Conservation (phyloP, 1,140 invertebrate genomes). For the Venustaconcha ellipsiformis region DNA sequence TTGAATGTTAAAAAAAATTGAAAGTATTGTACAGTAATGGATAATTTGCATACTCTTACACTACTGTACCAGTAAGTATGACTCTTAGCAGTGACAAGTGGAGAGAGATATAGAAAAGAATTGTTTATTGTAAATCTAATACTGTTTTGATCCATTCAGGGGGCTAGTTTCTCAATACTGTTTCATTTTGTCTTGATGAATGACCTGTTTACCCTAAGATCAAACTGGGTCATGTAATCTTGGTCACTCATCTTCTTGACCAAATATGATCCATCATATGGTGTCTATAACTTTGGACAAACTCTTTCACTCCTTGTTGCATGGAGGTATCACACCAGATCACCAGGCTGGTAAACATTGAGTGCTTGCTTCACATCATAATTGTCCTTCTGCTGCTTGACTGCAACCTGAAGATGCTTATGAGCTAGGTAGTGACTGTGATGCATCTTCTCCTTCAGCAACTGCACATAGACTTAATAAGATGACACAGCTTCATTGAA, state of each 20-base stretch:
- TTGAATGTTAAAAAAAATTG: too few relatives aligned
- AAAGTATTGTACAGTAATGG: too few relatives aligned
- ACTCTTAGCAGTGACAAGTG: too few relatives aligned
- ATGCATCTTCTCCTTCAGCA: background rate
- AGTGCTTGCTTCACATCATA: conserved; percentile 4
- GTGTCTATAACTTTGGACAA: background rate
- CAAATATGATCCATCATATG: background rate
- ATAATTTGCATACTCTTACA: too few relatives aligned
- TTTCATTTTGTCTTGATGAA: background rate
- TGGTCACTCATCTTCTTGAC: background rate
- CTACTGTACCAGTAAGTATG: too few relatives aligned
- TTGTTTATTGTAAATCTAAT: background rate
- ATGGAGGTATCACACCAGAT: conserved; percentile 10
- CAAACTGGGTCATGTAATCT: background rate
- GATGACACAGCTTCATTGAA: background rate
- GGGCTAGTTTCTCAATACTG: background rate
- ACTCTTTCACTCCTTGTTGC: background rate
- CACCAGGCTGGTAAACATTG: conserved; percentile 5
- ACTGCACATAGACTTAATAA: conserved; percentile 9
- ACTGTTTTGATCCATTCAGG: background rate
- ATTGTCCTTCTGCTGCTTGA: conserved; percentile 2
- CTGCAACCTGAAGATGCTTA: background rate
- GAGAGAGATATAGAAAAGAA: too few relatives aligned
- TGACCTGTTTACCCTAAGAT: background rate
- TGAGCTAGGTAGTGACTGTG: conserved; percentile 10